Evolutionary conservation across 1,140 invertebrate species (phyloP), one percentile per base, ranked within the genome.

Genomic region (Prorops nasuta): DNA sequence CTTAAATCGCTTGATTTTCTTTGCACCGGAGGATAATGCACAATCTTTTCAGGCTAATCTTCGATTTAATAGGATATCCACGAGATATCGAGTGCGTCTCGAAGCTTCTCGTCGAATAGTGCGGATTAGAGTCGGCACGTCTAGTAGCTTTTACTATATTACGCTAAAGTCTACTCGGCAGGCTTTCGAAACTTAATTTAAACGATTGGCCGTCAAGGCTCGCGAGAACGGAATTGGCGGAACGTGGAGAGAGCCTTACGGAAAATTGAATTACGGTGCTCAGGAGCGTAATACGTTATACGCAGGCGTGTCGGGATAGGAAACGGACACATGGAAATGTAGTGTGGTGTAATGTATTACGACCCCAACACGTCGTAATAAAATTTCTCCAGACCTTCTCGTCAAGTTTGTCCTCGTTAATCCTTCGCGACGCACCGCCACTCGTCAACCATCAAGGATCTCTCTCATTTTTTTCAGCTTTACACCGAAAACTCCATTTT

Each of bases 361-460:
- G 16, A n/a, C 7, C 10, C 14, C 14, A 15, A 41, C 49, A 44
- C 17, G 49, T 34, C 21, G 38, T 56, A 46, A 59, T 59, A 59
- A 59, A 49, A 59, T 59, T 54, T 58, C 54, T 20, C 49, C 51
- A 14, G 18, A 35, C 39, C 35, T 49, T 18, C 18, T n/a, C 24
- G 35, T 7, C 12, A 20, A 22, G 28, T 31, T n/a, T 34, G 31
- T 20, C 14, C 56, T 44, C 47, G 39, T 60, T 53, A 54, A 39
- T 52, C 35, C 49, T 56, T 28, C 28, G n/a, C 32, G 34, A 42
- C 12, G n/a, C n/a, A n/a, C n/a, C n/a, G n/a, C n/a, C n/a, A n/a
- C n/a, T n/a, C n/a, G n/a, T n/a, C n/a, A n/a, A n/a, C n/a, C n/a
- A n/a, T n/a, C n/a, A n/a, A n/a, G n/a, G n/a, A n/a, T n/a, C n/a